Evolutionary conservation across 2,113 vertebrate genomes (phyloP), one percentile per base, ranked within the genome.

Genomic region (Sebastes schlegelii): DNA sequence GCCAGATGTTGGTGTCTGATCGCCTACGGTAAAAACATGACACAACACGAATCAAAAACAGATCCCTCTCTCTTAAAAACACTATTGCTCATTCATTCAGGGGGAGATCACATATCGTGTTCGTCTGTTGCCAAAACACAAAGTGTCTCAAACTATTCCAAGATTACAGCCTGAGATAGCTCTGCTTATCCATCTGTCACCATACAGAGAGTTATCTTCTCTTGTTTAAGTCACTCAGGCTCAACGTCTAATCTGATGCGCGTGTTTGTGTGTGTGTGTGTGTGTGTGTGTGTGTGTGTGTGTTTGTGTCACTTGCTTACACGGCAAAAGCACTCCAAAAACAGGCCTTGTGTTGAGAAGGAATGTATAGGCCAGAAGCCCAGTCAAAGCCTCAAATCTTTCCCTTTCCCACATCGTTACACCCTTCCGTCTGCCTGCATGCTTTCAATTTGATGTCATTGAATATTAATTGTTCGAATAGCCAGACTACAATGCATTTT

Each of bases 51-150:
- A 90, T 90, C 74, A 85, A 92, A 91, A 89, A 86, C 73, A 89
- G 82, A 92, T 90, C 87, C 73, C 57, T 61, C 74, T 72, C 88
- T 86, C 88, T 92, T 88, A 83, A 90, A 34, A 92, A 91, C 92
- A 89, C 82, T 89, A 74, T 89, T 89, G 74, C 91, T 90, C 89
- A 91, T 94, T 92, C 90, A 91, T 91, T 91, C 86, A 64, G 82
- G 74, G 75, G 75, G 83, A 79, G 90, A 92, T 95, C 93, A 83
- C 89, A 92, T 95, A 88, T 95, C 94, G 67, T 85, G 90, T 90
- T 81, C 48, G 58, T 86, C 79, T 95, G 93, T 95, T 96, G 94
- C 92, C 95, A 95, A 94, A 95, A 94, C 92, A 95, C 78, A 86
- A 90, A 88, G 86, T 89, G 86, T 90, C 89, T 91, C 70, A 87